These are phyloP conservation scores for Nephrotoma appendiculata DNA, from an alignment of 2,888 invertebrate species.

Conservation along the genomic window DNA sequence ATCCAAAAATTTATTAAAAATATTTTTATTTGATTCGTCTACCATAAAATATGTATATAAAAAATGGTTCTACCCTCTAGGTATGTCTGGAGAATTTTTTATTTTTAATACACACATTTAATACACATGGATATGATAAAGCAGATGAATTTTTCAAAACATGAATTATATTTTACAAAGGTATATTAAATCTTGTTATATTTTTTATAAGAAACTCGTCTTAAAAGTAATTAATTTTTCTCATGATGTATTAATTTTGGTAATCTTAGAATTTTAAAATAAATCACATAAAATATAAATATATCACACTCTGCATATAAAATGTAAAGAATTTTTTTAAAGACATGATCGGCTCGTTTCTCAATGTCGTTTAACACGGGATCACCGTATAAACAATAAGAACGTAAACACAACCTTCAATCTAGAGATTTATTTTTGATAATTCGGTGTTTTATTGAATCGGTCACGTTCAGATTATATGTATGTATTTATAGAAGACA, in stretches of 20 bases:
- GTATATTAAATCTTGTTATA: neutral
- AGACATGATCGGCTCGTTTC: neutral
- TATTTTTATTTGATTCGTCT: neutral
- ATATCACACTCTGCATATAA: neutral
- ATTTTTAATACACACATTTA: neutral
- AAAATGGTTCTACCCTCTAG: neutral
- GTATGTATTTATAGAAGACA: neutral
- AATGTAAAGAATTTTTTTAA: neutral
- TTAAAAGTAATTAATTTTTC: neutral
- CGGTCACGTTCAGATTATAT: neutral
- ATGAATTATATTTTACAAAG: neutral
- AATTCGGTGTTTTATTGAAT: neutral
- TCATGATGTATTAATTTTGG: neutral
- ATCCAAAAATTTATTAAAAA: neutral
- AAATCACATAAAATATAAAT: neutral
- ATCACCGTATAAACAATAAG: neutral
- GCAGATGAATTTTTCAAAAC: neutral
- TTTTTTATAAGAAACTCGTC: neutral
- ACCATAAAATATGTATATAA: neutral
- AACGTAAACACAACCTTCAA: neutral
- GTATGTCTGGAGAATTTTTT: neutral
- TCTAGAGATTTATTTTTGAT: neutral
- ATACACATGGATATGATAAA: neutral
- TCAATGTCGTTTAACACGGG: neutral
- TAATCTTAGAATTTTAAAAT: neutral